Evolutionary conservation across 2,888 invertebrate species (phyloP).

Genomic region (Drosophila meridiana): DNA sequence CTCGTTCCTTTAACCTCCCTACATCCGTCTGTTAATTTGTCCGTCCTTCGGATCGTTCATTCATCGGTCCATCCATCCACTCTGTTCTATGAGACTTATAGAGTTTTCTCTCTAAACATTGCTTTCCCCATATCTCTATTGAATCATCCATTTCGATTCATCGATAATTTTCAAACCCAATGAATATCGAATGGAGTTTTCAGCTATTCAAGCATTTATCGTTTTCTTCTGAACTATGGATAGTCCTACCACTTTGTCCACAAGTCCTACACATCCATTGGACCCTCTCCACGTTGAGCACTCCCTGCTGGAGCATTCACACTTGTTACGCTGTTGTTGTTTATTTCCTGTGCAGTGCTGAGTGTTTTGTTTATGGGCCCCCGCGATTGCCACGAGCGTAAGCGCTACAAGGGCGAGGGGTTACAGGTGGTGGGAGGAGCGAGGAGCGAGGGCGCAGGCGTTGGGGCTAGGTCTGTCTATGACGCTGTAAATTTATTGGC

Average conservation of each 20-base stretch:
- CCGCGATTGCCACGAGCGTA: conserved; percentile 37
- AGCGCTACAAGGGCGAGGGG: conserved; percentile 12
- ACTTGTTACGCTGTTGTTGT: conserved; percentile 46
- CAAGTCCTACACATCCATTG: not conserved
- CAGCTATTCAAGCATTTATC: not conserved
- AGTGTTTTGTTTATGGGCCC: conserved; percentile 70
- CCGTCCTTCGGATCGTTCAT: too few species aligned
- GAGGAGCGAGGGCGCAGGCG: not conserved
- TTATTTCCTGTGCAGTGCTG: conserved; percentile 65
- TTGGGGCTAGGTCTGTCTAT: conserved; percentile 16
- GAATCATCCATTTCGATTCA: not conserved
- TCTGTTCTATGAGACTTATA: not conserved
- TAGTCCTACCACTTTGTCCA: not conserved
- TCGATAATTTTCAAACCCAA: not conserved
- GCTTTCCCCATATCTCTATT: not conserved
- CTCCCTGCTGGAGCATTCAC: not conserved
- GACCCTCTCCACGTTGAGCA: not conserved
- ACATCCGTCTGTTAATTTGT: not conserved
- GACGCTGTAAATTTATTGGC: conserved; percentile 53
- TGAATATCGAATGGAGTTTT: not conserved
- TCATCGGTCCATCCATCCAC: not conserved
- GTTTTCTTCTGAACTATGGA: not conserved
- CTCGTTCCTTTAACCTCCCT: not conserved
- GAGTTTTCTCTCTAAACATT: not conserved
- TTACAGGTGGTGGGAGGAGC: not conserved